Evolutionary conservation across 2,113 vertebrate species (phyloP), one percentile per base, ranked within the genome.

Genomic region (Petromus typicus): DNA sequence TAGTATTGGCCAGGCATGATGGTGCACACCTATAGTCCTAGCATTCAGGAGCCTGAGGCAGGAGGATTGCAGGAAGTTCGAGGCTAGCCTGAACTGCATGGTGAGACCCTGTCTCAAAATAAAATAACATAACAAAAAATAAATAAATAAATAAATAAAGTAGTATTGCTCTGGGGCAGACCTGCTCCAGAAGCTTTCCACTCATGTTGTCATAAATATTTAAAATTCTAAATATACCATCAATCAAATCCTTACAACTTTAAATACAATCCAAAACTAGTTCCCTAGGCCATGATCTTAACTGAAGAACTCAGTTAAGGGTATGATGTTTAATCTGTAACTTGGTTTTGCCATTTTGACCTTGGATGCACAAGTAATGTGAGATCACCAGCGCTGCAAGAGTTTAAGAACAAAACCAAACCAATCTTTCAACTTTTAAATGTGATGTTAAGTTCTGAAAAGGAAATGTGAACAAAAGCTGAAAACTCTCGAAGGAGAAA

Each of bases 341-440:
- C 37, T 3, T 34, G 75, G 43, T 61, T 84, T 79, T 91, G n/a
- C 32, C 75, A 85, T n/a, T 91, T 81, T 93, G 86, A 82, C 91
- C 71, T 75, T 94, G 86, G 95, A 95, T 89, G 91, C 79, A 95
- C 80, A 71, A 86, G 91, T 67, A 54, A 30, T 5, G 13, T 89
- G 59, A 87, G 61, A 69, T 64, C 69, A 69, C 64, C 61, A 97
- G 76, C 86, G 93, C 8, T 43, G 63, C 48, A 48, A 71, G 85
- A 88, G 51, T 88, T 85, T 56, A 89, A 86, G 91, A 95, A 69
- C 51, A 22, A 73, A 94, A 82, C 43, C 81, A 80, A 93, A 86
- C 14, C 57, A 37, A 69, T 45, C n/a, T 92, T 76, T 75, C 90
- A 86, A 61, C 85, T 79, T 93, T 90, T 43, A 81, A 95, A 89